These are phyloP conservation scores for Mionectes macconnelli DNA, from an alignment of 2,113 vertebrate genomes.

Conservation along the genomic window DNA sequence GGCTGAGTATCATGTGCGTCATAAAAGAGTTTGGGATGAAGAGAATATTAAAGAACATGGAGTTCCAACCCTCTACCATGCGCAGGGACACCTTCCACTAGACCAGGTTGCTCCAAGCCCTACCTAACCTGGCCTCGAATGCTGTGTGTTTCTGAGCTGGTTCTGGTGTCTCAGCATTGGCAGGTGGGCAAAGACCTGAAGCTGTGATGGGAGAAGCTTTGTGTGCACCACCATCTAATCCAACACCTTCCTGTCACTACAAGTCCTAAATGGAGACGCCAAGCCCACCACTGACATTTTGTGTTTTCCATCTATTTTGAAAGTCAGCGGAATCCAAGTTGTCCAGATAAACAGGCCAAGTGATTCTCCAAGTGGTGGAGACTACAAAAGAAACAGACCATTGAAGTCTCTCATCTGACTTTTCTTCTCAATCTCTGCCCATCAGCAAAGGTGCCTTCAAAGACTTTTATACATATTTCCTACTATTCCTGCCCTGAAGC, in stretches of 20 bases:
- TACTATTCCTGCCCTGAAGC: neutral
- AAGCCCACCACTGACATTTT: neutral
- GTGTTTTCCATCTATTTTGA: neutral
- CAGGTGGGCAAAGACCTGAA: neutral
- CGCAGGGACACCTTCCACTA: neutral
- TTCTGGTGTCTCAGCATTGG: neutral
- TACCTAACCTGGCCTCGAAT: neutral
- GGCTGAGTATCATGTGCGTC: rapidly evolving
- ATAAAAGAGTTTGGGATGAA: neutral
- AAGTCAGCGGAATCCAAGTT: neutral
- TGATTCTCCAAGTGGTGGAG: too few relatives aligned
- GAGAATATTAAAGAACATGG: neutral
- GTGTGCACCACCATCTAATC: rapidly evolving
- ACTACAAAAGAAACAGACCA: neutral
- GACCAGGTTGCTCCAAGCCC: neutral
- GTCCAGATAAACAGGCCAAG: neutral
- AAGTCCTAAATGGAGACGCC: neutral
- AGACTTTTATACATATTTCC: neutral
- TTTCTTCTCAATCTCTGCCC: neutral
- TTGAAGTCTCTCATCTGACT: neutral
- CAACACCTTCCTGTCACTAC: neutral
- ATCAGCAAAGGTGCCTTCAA: neutral
- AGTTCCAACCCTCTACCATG: neutral
- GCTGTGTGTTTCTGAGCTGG: neutral
- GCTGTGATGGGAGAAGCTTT: neutral